Evolutionary conservation across 2,888 invertebrate genomes (phyloP).

Genomic region (Napeogenes inachia): DNA sequence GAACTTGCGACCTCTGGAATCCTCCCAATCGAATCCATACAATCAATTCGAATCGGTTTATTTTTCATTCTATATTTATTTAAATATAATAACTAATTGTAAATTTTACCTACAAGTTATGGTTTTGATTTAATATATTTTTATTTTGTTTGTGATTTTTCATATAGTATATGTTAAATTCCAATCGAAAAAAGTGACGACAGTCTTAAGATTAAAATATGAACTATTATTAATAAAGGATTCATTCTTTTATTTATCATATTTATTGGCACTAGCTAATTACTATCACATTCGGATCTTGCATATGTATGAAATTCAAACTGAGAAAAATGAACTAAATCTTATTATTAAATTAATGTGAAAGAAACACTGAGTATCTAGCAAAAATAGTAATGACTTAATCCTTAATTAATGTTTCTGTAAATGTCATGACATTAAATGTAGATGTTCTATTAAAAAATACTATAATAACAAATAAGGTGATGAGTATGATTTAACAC

Average conservation of each 20-base stretch:
- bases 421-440: too few species aligned
- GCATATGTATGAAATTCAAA: conserved; percentile 19
- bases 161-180: background rate
- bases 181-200: conserved; percentile 21
- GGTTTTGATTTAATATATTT: background rate
- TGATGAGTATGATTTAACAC: conserved; percentile 14
- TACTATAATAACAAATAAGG: background rate
- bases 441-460: too few species aligned
- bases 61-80: too few species aligned
- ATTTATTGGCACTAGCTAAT: conserved; percentile 68
- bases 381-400: background rate
- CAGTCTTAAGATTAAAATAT: conserved; percentile 20
- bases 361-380: background rate
- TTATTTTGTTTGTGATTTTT: background rate
- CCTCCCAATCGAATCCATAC: too few species aligned
- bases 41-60: too few species aligned
- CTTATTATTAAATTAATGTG: too few species aligned
- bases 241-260: conserved; percentile 33
- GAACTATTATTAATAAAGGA: conserved; percentile 26
- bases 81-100: background rate
- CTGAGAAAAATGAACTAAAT: background rate
- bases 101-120: background rate
- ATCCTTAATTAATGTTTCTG: too few species aligned
- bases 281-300: conserved; percentile 62
- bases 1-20: too few species aligned